Percentiles rank a stretch among this genome's conserved stretches.
Evolutionary conservation across 2,888 invertebrate genomes (phyloP).

Genomic region (Bruchidius siliquastri): DNA sequence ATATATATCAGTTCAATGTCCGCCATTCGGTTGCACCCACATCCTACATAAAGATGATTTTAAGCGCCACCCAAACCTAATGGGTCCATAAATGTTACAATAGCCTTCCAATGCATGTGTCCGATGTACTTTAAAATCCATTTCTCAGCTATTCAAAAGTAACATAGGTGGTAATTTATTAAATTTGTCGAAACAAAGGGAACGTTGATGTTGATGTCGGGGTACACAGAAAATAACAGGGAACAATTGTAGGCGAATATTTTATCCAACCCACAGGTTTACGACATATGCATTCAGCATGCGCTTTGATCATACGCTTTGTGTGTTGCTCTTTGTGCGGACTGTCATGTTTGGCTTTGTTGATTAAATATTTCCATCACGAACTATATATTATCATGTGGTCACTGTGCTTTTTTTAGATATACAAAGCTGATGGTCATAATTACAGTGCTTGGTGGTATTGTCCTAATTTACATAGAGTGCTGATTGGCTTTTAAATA

Average conservation of each 20-base stretch:
- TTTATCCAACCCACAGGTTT: not conserved
- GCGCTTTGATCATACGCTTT: not conserved
- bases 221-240: not conserved
- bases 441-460: not conserved
- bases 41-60: not conserved
- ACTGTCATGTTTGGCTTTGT: not conserved
- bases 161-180: not conserved
- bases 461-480: not conserved
- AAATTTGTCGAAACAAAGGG: not conserved
- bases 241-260: not conserved
- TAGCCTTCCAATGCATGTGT: not conserved
- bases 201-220: not conserved
- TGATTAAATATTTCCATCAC: not conserved
- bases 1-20: no score
- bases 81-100: not conserved
- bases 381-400: not conserved
- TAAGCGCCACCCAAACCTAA: not conserved
- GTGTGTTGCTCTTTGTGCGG: not conserved
- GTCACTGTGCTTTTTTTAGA: not conserved
- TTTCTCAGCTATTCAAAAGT: not conserved
- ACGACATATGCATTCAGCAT: not conserved
- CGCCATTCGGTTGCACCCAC: not conserved
- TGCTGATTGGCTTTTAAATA: no score
- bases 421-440: not conserved
- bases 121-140: not conserved